These are phyloP conservation scores for Frieseomelitta varia DNA, from an alignment of 1,140 invertebrate genomes.

Conservation along the genomic window DNA sequence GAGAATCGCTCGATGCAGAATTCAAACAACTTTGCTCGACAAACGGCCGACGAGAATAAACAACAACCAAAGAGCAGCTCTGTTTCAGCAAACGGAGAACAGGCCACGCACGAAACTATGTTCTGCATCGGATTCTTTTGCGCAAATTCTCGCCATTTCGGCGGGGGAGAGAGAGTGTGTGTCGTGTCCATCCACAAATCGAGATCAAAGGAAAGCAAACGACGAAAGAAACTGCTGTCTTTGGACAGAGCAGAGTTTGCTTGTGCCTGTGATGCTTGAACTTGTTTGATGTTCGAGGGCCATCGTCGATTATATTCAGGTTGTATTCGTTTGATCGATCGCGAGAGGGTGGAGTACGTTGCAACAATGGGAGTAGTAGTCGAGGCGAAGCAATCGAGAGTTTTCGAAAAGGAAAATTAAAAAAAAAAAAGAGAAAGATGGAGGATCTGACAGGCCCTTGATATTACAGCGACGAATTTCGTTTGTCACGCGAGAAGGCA, in stretches of 20 bases:
- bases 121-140: conserved; percentile 18
- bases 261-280: neutral
- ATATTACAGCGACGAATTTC: conserved; percentile 45
- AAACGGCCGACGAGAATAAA: too few relatives aligned
- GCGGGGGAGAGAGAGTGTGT: neutral
- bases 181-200: neutral
- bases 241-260: neutral
- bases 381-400: neutral
- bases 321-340: neutral
- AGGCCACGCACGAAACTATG: neutral
- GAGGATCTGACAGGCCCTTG: neutral
- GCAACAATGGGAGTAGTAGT: too few relatives aligned
- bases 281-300: neutral
- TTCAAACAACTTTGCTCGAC: neutral
- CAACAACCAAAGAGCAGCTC: neutral
- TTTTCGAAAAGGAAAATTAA: neutral
- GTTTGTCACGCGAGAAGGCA: conserved; percentile 59
- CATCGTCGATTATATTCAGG: neutral
- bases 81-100: neutral
- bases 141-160: too few relatives aligned
- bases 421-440: neutral
- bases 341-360: neutral
- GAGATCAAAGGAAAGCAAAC: neutral
- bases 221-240: neutral
- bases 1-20: conserved; percentile 52